Base-by-base conservation (phyloP, 2,888 invertebrate species). In the Schizotus pectinicornis region DNA sequence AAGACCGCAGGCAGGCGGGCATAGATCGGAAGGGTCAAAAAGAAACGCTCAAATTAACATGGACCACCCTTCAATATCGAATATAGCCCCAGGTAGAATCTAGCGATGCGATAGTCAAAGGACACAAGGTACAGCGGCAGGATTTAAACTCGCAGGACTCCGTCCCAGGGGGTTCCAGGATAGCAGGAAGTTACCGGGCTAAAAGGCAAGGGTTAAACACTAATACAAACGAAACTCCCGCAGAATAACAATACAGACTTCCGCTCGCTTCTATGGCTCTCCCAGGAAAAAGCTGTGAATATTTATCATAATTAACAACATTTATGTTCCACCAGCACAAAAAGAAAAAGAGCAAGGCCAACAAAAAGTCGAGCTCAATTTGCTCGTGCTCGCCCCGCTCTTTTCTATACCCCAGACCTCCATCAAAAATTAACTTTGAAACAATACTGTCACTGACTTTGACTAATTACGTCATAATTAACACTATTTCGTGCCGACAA, bases 221-320 rank as follows among this genome's bases (percentile, higher is more conserved):
- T 77, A 77, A 78, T 77, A 78, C 77, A 79, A 79, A 77, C 76
- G 77, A 74, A 74, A 73, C 76, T 76, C 76, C 76, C 71, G 69
- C 75, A 73, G 78, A 77, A 79, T 79, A 79, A 80, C 79, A 80
- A 79, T 79, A 75, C 77, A 71, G 74, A 74, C 78, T 77, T 79
- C 78, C 77, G 77, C 68, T 65, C 68, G 64, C 65, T 74, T 76
- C 77, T 78, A 79, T 78, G 77, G 76, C 78, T 77, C 79, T 79
- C 79, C 73, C 77, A 79, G 80, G 79, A 79, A 80, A 80, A 80
- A 79, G 78, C 78, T 74, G 78, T 75, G 79, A 79, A 79, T 80
- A 80, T 80, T 80, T 80, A 80, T 80, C 79, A 80, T 79, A 79
- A 80, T 80, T 80, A 80, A 80, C 79, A 78, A 79, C 77, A 79